Evolutionary conservation across 2,797 vertebrate genomes (phyloP).

Genomic region (Micrastur ruficollis): DNA sequence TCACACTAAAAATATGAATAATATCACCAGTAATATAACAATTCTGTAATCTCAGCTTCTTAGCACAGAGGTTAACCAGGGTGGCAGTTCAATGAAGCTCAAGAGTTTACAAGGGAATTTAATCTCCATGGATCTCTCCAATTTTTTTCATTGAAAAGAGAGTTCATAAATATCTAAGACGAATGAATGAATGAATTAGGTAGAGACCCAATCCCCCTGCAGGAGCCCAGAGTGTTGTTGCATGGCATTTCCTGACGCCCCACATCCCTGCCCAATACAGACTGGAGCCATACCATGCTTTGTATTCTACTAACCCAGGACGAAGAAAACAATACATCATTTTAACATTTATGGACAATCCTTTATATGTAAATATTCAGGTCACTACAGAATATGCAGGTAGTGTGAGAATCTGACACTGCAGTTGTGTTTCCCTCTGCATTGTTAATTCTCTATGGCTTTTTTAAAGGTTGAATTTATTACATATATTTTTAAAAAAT

Average conservation of each 20-base stretch:
- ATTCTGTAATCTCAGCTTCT: background rate
- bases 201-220: background rate
- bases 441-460: background rate
- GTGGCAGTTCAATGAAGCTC: background rate
- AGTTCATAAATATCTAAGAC: background rate
- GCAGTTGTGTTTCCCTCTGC: background rate
- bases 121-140: background rate
- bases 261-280: accelerated
- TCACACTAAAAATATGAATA: background rate
- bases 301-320: background rate
- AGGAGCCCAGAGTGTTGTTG: background rate
- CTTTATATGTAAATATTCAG: background rate
- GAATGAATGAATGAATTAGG: background rate
- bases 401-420: background rate
- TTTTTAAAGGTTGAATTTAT: background rate
- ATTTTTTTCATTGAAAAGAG: background rate
- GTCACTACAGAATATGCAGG: background rate
- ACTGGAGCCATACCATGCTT: background rate
- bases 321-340: background rate
- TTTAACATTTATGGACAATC: background rate
- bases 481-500: too few relatives aligned
- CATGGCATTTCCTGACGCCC: background rate
- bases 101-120: background rate
- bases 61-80: background rate
- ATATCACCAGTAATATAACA: background rate